Base-by-base conservation (phyloP, 2,888 invertebrate species). In the Diogma glabrata region DNA sequence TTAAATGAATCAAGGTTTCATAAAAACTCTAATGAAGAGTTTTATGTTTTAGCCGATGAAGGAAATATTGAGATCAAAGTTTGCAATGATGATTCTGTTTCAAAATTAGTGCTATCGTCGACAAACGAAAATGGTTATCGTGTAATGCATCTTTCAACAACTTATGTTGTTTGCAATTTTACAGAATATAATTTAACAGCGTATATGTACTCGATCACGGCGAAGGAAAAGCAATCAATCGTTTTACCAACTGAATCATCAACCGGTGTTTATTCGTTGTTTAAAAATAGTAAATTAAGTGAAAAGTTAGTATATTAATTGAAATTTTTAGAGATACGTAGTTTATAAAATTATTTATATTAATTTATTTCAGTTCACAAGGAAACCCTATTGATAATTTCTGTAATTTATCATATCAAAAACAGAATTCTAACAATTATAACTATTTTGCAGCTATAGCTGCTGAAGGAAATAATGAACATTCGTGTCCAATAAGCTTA, bases 401-500 rank as follows among this genome's bases (percentile, higher is more conserved):
- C 38, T 55, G 60, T 50, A 64, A 69, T 56, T 46, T 46, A 26
- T 46, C 46, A 2, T 6, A 24, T 14, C 16, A 46, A 24, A 46
- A 46, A 16, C n/a, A 14, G 16, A 46, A 4, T 9, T 16, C 16
- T 6, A 8, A 14, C 1, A 46, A 46, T 16, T 16, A 26, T 6
- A 46, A 24, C 24, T 46, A 16, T 16, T 46, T 46, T 46, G 16
- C 10, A 4, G 16, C 24, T 14, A 16, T 46, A 9, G 9, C 16
- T 16, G 23, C 46, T 5, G 3, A 9, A 9, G 26, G 57, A 1
- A 47, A 48, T 10, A 43, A 49, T 3, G 61, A 65, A 7, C 52
- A 63, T 67, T 78, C 79, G 1, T 76, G 78, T 63, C 81, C 81
- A 1, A 66, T 81, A 23, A 67, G 75, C 33, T 69, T 81, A 3